These are phyloP conservation scores for Megalonaias nervosa DNA, from an alignment of 1,140 invertebrate species.

Conservation along the genomic window DNA sequence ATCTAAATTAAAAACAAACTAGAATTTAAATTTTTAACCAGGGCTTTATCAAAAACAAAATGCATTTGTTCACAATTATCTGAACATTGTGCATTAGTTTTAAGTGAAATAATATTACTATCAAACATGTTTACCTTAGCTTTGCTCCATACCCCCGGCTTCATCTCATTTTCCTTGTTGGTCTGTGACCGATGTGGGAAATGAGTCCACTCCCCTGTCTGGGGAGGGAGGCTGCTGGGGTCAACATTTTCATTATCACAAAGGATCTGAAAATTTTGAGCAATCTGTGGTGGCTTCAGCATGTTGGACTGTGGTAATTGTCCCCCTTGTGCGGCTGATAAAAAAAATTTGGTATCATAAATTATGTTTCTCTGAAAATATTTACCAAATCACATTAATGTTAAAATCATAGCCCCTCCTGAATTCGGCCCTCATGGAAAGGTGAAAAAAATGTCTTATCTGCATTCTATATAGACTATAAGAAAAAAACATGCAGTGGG, in stretches of 20 bases:
- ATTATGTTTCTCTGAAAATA: neutral
- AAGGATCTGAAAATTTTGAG: constrained; percentile 45
- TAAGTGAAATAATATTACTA: neutral
- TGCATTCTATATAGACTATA: neutral
- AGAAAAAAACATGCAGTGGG: too few relatives aligned
- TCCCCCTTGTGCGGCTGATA: constrained; percentile 12
- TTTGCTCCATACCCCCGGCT: constrained; percentile 67
- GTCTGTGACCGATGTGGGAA: constrained; percentile 39
- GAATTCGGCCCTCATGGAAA: neutral
- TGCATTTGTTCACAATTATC: neutral
- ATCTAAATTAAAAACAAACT: too few relatives aligned
- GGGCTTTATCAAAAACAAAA: neutral
- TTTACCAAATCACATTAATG: neutral
- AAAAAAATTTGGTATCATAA: neutral
- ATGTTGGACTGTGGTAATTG: neutral
- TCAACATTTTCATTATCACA: constrained; percentile 55
- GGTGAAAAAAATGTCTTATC: neutral
- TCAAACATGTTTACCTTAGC: constrained; percentile 43
- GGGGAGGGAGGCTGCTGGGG: constrained; percentile 31
- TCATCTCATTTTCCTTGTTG: constrained; percentile 68
- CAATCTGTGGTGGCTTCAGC: constrained; percentile 32
- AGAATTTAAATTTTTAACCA: too few relatives aligned
- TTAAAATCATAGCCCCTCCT: neutral
- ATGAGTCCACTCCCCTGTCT: constrained; percentile 57
- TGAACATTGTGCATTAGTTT: neutral